These are phyloP conservation scores for Danio tinwini DNA, from an alignment of 2,797 vertebrate species.

Conservation along the genomic window DNA sequence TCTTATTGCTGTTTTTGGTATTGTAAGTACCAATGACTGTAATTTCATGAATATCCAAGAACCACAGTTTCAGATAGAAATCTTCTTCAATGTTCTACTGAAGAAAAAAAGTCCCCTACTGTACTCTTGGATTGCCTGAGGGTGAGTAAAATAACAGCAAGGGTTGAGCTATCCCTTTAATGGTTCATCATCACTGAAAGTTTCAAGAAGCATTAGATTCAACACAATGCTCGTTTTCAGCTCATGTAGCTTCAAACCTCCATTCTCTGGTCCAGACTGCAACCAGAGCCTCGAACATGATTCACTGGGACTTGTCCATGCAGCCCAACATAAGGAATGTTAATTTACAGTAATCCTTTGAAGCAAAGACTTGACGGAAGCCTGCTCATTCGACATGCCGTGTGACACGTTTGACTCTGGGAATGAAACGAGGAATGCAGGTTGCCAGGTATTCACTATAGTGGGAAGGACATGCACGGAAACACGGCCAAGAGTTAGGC, in stretches of 20 bases:
- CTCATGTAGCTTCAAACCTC: slow-evolving; percentile 66
- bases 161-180: too few species aligned
- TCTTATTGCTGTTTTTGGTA: too few species aligned
- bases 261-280: slow-evolving; percentile 58
- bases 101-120: too few species aligned
- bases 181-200: slow-evolving; percentile 67
- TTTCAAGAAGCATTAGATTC: slow-evolving; percentile 70
- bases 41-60: too few species aligned
- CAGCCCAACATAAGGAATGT: slow-evolving; percentile 54
- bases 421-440: slow-evolving; percentile 71
- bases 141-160: too few species aligned
- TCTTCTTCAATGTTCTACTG: background rate
- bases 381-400: slow-evolving; percentile 63
- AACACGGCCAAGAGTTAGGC: slow-evolving; percentile 73
- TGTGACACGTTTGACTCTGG: slow-evolving; percentile 77
- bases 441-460: slow-evolving; percentile 76
- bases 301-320: slow-evolving; percentile 63
- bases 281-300: slow-evolving; percentile 61
- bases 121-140: too few species aligned
- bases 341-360: slow-evolving; percentile 70
- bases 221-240: slow-evolving; percentile 65
- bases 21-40: too few species aligned
- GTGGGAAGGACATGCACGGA: slow-evolving; percentile 72
- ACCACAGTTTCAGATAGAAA: background rate
- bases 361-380: slow-evolving; percentile 67